phyloP scores from a whole-genome alignment of 2,113 vertebrate species.

The Thunnus thynnus region DNA sequence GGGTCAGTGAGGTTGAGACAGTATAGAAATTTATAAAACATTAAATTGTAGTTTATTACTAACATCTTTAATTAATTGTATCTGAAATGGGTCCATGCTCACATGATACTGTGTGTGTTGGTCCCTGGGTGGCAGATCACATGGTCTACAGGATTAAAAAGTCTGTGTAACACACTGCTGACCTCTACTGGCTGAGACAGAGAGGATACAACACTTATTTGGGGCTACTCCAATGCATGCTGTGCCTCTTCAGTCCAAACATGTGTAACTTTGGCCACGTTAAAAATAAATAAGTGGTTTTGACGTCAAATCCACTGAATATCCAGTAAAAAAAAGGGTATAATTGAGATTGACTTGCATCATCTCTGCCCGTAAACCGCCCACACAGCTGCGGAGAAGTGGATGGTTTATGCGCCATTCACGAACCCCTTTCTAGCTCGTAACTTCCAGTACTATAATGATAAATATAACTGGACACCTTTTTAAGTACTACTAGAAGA shows the following conservation, averaged over 20 bases:
- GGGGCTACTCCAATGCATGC: background rate
- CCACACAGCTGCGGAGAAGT: slow-evolving; percentile 14
- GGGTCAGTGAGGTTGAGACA: background rate
- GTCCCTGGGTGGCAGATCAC: background rate
- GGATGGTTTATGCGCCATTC: slow-evolving; percentile 39
- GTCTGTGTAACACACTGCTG: slow-evolving; percentile 12
- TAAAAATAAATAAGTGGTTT: background rate
- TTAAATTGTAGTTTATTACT: too few species aligned
- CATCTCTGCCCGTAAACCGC: slow-evolving; percentile 32
- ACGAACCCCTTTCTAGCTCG: background rate
- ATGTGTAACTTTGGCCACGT: background rate
- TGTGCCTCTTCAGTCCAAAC: background rate
- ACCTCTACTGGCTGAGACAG: slow-evolving; percentile 35
- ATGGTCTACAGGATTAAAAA: background rate
- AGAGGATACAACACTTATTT: background rate
- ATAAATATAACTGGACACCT: background rate
- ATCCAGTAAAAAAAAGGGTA: background rate
- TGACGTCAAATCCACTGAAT: background rate
- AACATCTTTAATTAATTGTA: too few species aligned
- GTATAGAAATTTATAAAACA: too few species aligned
- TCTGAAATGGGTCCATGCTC: background rate
- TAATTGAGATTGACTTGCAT: background rate
- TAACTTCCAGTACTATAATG: rapidly evolving
- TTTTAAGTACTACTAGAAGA: background rate
- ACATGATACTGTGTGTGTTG: background rate